Conservation (phyloP, 2,888 invertebrate genomes). For the Nymphalis urticae region DNA sequence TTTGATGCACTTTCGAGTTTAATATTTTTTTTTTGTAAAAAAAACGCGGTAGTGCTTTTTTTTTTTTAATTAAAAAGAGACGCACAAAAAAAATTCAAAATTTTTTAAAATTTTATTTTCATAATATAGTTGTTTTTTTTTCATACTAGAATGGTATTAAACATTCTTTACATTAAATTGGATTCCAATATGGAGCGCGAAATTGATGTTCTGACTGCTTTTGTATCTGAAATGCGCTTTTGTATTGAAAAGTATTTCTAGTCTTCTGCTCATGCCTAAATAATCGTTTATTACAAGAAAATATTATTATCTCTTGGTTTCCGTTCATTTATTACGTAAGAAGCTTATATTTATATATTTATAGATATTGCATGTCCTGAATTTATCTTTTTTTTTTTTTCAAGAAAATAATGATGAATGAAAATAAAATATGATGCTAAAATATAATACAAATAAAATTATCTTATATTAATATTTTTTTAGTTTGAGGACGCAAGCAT, state of each 20-base stretch:
- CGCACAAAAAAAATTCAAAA: conserved; percentile 11
- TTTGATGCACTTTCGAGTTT: conserved; percentile 19
- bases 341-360: no score
- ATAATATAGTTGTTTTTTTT: not conserved
- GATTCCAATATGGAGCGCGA: conserved; percentile 27
- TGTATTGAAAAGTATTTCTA: conserved; percentile 38
- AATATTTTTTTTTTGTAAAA: not conserved
- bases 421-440: no score
- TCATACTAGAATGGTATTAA: conserved; percentile 13
- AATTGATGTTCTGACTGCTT: conserved; percentile 22
- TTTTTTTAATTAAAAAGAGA: conserved; percentile 7
- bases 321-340: conserved; percentile 5
- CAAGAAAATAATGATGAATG: no score
- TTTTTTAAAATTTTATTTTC: not conserved
- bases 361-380: no score
- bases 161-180: conserved; percentile 25
- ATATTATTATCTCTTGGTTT: not conserved
- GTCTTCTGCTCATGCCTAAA: conserved; percentile 35
- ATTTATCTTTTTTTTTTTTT: no score
- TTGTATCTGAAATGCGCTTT: conserved; percentile 31
- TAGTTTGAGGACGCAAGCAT: no score
- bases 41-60: conserved; percentile 17
- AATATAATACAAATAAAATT: no score
- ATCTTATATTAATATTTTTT: no score
- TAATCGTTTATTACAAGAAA: conserved; percentile 3